Conservation (phyloP, 2,888 invertebrate genomes). For the Campopleginae sp. region DNA sequence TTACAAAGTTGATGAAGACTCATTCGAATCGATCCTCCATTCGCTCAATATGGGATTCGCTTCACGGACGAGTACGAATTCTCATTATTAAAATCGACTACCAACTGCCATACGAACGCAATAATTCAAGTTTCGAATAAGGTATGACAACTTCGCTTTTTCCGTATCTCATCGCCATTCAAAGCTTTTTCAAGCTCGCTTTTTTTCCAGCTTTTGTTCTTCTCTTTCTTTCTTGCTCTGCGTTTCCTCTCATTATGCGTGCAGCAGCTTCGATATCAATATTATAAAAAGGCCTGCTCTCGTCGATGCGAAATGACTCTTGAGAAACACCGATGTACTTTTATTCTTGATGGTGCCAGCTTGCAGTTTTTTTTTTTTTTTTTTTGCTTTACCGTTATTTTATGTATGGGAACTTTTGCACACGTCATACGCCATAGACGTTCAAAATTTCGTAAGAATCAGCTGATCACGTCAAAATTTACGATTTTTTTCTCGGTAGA, state of each 20-base stretch:
- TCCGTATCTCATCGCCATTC: conserved; percentile 70
- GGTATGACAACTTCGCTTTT: conserved; percentile 71
- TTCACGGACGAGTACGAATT: conserved; percentile 40
- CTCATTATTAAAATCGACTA: neutral
- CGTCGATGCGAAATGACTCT: conserved; percentile 79
- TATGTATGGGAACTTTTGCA: neutral
- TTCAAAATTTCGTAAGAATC: too few species aligned
- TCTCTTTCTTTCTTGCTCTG: neutral
- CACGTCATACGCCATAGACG: too few species aligned
- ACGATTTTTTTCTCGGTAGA: neutral
- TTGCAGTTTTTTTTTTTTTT: conserved; percentile 46
- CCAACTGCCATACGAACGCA: neutral
- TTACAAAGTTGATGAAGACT: neutral
- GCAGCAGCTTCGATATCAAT: conserved; percentile 82
- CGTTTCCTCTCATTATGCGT: conserved; percentile 59
- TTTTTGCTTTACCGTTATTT: conserved; percentile 43
- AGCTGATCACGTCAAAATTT: neutral
- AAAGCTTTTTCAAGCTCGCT: conserved; percentile 71
- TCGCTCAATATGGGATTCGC: neutral
- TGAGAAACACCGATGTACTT: conserved; percentile 58
- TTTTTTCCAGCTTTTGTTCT: conserved; percentile 20
- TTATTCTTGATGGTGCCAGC: conserved; percentile 23
- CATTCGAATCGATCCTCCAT: neutral
- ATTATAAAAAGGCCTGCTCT: conserved; percentile 84
- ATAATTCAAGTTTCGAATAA: conserved; percentile 43